phyloP scores from a whole-genome alignment of 2,113 vertebrate species.

The Chaetops frenatus region DNA sequence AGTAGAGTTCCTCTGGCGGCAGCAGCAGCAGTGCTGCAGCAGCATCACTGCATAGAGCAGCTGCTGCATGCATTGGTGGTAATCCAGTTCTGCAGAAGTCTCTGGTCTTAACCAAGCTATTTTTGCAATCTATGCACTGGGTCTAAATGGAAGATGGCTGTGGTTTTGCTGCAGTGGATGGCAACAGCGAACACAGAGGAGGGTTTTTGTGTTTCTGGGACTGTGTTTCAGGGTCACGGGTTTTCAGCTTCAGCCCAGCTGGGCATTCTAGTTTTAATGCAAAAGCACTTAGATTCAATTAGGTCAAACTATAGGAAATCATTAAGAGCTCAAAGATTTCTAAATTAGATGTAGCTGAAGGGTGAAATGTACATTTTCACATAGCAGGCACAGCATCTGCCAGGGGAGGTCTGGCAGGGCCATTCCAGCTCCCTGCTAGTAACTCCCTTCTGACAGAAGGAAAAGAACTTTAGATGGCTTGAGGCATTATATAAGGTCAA shows the following conservation, averaged over 20 bases:
- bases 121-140: background rate
- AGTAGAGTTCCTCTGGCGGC: background rate
- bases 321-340: conserved; percentile 13
- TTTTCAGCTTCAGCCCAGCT: background rate
- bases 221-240: background rate
- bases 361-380: background rate
- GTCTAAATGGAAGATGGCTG: background rate
- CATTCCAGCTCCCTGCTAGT: background rate
- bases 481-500: background rate
- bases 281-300: conserved; percentile 15
- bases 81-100: background rate
- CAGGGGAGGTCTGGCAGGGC: background rate
- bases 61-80: background rate
- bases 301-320: conserved; percentile 42
- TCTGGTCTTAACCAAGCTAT: background rate
- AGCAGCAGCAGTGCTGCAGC: background rate
- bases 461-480: background rate
- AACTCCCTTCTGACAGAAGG: background rate
- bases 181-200: background rate
- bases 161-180: background rate
- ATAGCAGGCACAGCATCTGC: background rate
- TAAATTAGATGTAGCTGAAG: conserved; percentile 44
- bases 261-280: background rate
- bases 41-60: background rate
- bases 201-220: background rate